Evolutionary conservation across 2,797 vertebrate species (phyloP).

Genomic region (Sebastolobus altivelis): DNA sequence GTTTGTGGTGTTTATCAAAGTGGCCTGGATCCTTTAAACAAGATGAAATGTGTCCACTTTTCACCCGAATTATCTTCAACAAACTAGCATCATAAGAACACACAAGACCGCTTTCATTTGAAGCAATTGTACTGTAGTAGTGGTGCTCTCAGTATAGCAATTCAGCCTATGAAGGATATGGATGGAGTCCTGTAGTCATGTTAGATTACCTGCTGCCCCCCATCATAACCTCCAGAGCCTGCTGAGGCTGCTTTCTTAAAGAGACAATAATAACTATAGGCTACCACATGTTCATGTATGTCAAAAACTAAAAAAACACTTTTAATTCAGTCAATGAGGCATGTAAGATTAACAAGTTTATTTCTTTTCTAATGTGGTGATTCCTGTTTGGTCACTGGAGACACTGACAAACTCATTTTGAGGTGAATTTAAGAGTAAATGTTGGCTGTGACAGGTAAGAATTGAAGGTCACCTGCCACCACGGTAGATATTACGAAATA

Average conservation of each 20-base stretch:
- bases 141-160: neutral
- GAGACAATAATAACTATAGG: neutral
- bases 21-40: neutral
- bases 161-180: neutral
- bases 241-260: neutral
- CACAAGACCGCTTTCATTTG: neutral
- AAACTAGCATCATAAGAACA: neutral
- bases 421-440: neutral
- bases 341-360: neutral
- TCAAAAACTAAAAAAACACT: neutral
- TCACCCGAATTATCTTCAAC: neutral
- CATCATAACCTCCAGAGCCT: neutral
- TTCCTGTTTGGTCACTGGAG: neutral
- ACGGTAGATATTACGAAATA: too few species aligned
- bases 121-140: neutral
- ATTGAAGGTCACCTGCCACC: too few species aligned
- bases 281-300: neutral
- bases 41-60: neutral
- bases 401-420: neutral
- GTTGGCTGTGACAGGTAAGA: too few species aligned
- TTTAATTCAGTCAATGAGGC: neutral
- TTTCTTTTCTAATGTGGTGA: neutral
- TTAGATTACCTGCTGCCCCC: neutral
- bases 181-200: neutral
- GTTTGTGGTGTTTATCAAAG: constrained; percentile 1